Percentiles rank a stretch among this genome's conserved stretches.
Conservation (phyloP, 2,113 vertebrate species). For the Daubentonia madagascariensis region DNA sequence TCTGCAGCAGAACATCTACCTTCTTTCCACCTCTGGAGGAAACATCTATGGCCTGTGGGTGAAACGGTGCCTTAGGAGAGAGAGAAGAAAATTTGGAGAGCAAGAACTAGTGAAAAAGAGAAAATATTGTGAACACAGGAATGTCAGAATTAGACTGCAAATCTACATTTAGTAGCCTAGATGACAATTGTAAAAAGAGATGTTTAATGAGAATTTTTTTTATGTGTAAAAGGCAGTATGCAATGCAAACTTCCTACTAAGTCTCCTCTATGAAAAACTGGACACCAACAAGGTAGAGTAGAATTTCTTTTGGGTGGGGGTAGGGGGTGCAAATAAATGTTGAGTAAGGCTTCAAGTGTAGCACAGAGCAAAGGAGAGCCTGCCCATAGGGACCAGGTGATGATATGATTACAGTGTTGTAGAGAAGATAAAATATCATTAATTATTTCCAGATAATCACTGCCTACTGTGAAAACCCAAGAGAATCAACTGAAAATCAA, state of each 20-base stretch:
- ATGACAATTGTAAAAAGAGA: not conserved
- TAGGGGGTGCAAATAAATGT: rapidly evolving
- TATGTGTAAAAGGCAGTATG: not conserved
- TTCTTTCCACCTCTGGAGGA: not conserved
- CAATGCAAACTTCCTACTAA: not conserved
- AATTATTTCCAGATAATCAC: slow-evolving; percentile 28
- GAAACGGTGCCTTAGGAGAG: not conserved
- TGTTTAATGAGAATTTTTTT: not conserved
- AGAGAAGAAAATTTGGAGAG: not conserved
- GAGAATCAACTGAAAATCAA: not conserved
- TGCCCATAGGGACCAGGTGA: not conserved
- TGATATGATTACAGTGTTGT: not conserved
- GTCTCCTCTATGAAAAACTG: not conserved
- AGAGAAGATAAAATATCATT: slow-evolving; percentile 8
- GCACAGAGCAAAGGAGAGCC: not conserved
- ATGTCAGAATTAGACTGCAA: not conserved
- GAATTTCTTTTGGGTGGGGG: not conserved
- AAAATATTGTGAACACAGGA: not conserved
- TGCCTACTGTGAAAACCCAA: not conserved
- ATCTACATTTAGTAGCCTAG: not conserved
- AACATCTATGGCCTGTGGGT: not conserved
- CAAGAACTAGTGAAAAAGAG: not conserved
- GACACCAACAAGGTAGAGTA: not conserved
- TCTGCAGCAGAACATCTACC: not conserved
- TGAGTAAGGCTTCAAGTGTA: not conserved